Conservation (phyloP, 2,797 vertebrate species). For the Passerculus sandwichensis region DNA sequence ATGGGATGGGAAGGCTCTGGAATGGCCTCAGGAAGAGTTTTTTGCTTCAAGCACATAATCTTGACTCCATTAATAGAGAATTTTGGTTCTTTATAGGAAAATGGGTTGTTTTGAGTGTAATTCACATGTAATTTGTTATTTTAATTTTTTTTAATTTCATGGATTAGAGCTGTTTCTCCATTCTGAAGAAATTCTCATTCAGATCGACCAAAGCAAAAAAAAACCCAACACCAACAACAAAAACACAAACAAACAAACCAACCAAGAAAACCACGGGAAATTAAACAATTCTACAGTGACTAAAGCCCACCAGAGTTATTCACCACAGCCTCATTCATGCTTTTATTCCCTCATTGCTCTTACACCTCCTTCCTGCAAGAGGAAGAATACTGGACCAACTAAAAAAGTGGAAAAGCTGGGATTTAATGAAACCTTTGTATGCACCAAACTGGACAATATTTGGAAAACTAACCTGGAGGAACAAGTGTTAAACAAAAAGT, state of each 20-base stretch:
- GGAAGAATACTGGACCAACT: neutral
- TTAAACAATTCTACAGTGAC: neutral
- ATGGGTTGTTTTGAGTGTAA: neutral
- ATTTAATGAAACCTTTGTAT: neutral
- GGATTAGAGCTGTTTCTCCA: neutral
- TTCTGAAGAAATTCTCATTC: neutral
- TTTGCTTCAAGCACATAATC: neutral
- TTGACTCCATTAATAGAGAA: neutral
- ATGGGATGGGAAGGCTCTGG: neutral
- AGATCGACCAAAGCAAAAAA: neutral
- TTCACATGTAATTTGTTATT: neutral
- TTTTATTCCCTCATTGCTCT: neutral
- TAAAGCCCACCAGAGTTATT: neutral
- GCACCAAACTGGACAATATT: neutral
- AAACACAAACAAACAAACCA: neutral
- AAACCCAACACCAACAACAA: neutral
- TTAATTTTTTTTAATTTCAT: neutral
- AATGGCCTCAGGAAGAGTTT: neutral
- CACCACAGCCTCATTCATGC: neutral
- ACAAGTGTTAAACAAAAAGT: neutral
- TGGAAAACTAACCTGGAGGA: neutral
- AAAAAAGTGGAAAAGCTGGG: neutral
- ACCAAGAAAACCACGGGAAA: neutral
- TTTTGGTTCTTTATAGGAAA: neutral
- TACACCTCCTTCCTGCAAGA: neutral